phyloP scores from a whole-genome alignment of 2,113 vertebrate species.

The Coturnix japonica region DNA sequence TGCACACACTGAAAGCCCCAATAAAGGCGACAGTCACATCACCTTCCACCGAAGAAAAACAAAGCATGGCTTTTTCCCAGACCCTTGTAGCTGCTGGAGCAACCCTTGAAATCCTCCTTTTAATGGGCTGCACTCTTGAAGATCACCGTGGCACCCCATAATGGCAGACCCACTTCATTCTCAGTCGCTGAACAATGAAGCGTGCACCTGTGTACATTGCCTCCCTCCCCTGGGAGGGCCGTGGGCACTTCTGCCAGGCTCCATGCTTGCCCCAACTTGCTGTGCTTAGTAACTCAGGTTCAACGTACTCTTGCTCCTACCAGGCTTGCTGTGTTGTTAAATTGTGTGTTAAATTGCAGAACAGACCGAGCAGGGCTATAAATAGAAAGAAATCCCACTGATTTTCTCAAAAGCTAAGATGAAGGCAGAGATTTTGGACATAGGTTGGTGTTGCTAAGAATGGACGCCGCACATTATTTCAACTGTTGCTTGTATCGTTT shows the following conservation, averaged over 20 bases:
- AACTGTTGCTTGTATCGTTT: background rate
- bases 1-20: background rate
- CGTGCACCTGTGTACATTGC: rapidly evolving
- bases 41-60: background rate
- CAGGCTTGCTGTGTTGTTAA: background rate
- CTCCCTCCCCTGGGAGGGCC: background rate
- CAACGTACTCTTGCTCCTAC: background rate
- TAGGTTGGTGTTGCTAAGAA: background rate
- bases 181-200: background rate
- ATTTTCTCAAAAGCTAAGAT: background rate
- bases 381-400: background rate
- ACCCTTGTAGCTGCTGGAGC: background rate
- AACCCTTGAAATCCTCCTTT: background rate
- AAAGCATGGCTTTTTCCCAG: background rate
- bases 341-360: slow-evolving; percentile 8
- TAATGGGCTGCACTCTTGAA: background rate
- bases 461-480: background rate
- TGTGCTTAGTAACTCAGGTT: background rate
- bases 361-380: background rate
- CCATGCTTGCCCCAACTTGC: background rate
- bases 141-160: background rate
- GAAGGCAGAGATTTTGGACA: background rate
- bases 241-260: background rate
- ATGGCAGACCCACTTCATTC: background rate
- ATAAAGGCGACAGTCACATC: background rate